Evolutionary conservation across 2,797 vertebrate species (phyloP).

Genomic region (Lagodon rhomboides): DNA sequence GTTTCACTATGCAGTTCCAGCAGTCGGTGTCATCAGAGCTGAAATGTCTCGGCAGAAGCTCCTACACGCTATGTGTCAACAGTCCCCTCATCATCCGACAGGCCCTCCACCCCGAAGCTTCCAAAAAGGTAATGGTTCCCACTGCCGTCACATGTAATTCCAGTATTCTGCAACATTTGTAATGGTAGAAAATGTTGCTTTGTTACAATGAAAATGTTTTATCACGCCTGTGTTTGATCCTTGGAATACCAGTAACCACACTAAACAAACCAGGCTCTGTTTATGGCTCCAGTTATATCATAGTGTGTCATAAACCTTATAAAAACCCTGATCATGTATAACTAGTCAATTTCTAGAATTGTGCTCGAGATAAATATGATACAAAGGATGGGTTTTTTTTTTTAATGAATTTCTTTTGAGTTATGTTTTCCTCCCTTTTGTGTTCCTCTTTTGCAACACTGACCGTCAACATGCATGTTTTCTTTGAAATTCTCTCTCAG

Average conservation of each 20-base stretch:
- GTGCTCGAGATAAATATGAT: not conserved
- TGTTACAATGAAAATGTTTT: not conserved
- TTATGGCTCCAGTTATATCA: not conserved
- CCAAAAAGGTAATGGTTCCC: constrained; percentile 90
- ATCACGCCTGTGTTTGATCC: not conserved
- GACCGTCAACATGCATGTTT: not conserved
- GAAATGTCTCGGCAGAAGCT: constrained; percentile 90
- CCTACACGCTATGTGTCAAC: constrained; percentile 93
- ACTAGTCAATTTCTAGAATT: not conserved
- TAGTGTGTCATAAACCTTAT: not conserved
- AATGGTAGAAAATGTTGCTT: not conserved
- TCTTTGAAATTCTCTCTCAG: not conserved
- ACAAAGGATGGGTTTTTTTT: not conserved
- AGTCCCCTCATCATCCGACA: constrained; percentile 93
- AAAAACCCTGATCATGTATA: not conserved
- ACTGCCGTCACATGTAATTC: not conserved
- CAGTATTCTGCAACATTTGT: not conserved
- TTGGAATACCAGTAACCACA: constrained; percentile 18
- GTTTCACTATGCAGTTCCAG: constrained; percentile 86
- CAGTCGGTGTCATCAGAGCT: constrained; percentile 92
- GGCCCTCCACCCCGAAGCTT: constrained; percentile 95
- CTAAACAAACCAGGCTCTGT: not conserved
- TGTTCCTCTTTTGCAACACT: not conserved
- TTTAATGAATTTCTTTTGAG: not conserved
- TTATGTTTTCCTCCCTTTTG: not conserved